phyloP scores from a whole-genome alignment of 1,140 invertebrate genomes.

The Papilio glaucus region DNA sequence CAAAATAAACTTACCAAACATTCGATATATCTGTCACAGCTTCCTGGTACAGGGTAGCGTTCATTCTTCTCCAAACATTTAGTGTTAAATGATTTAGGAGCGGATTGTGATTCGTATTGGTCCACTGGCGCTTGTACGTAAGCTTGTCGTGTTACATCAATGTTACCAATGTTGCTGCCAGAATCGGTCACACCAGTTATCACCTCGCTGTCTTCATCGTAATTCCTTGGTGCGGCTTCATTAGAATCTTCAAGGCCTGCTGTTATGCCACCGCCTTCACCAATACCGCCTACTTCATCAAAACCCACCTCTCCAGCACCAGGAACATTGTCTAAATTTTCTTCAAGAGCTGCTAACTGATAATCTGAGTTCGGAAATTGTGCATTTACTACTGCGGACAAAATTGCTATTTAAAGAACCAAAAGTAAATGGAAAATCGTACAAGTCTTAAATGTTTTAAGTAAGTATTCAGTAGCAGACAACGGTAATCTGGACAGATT shows the following conservation, averaged over 20 bases:
- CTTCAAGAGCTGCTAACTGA: conserved; percentile 30
- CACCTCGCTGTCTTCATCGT: conserved; percentile 26
- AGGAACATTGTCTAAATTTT: conserved; percentile 23
- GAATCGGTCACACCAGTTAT: conserved; percentile 23
- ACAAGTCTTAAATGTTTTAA: not conserved
- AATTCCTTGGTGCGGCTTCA: not conserved
- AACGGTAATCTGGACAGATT: not conserved
- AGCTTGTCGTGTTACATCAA: conserved; percentile 26
- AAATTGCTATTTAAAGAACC: conserved; percentile 13
- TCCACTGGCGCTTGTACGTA: conserved; percentile 43
- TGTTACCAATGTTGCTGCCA: conserved; percentile 16
- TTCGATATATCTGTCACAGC: conserved; percentile 89
- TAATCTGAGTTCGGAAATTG: conserved; percentile 46
- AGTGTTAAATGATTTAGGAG: conserved; percentile 43
- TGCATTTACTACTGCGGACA: conserved; percentile 43
- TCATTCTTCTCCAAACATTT: conserved; percentile 88
- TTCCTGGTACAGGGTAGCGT: conserved; percentile 86
- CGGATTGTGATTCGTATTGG: conserved; percentile 54
- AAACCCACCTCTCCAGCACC: not conserved
- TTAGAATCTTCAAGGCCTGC: not conserved
- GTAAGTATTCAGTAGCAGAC: not conserved
- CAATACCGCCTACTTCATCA: not conserved
- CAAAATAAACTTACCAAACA: conserved; percentile 76
- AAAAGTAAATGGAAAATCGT: too few species aligned
- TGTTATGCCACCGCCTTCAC: not conserved